phyloP scores from a whole-genome alignment of 1,140 invertebrate genomes.

The Achroia grisella region DNA sequence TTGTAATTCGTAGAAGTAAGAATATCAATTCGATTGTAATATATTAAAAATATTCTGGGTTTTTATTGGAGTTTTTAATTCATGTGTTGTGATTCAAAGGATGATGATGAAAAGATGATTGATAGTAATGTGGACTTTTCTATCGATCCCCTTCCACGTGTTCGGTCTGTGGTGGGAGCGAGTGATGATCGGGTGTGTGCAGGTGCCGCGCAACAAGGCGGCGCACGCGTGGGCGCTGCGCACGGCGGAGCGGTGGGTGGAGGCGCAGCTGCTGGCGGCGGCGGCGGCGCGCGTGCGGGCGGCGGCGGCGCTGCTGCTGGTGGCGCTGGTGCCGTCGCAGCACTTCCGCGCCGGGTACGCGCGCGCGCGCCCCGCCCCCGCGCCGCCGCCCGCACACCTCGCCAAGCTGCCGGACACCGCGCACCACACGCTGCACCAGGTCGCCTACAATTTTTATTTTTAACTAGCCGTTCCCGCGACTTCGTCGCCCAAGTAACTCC shows the following conservation, averaged over 20 bases:
- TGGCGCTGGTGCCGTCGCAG: slow-evolving; percentile 90
- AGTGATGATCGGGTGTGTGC: background rate
- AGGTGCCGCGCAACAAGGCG: slow-evolving; percentile 89
- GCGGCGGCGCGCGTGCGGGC: slow-evolving; percentile 87
- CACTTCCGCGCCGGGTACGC: slow-evolving; percentile 90
- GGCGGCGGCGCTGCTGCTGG: slow-evolving; percentile 89
- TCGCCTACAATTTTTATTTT: background rate
- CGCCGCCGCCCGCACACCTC: slow-evolving; percentile 34
- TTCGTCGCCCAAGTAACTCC: too few species aligned
- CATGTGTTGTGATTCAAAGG: too few species aligned
- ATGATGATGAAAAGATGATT: too few species aligned
- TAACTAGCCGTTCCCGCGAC: background rate
- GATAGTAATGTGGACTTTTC: too few species aligned
- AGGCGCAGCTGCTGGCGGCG: slow-evolving; percentile 90
- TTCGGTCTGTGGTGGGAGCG: too few species aligned
- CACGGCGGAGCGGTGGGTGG: slow-evolving; percentile 91
- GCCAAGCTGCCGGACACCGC: slow-evolving; percentile 78
- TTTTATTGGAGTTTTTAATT: too few species aligned
- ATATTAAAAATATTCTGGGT: too few species aligned
- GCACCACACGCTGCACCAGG: slow-evolving; percentile 85
- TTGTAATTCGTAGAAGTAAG: too few species aligned
- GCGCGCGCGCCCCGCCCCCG: slow-evolving; percentile 57
- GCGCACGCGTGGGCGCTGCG: slow-evolving; percentile 92
- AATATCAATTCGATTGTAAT: too few species aligned
- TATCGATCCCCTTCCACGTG: too few species aligned